phyloP scores from a whole-genome alignment of 2,888 invertebrate species.

The Mylabris sibirica region DNA sequence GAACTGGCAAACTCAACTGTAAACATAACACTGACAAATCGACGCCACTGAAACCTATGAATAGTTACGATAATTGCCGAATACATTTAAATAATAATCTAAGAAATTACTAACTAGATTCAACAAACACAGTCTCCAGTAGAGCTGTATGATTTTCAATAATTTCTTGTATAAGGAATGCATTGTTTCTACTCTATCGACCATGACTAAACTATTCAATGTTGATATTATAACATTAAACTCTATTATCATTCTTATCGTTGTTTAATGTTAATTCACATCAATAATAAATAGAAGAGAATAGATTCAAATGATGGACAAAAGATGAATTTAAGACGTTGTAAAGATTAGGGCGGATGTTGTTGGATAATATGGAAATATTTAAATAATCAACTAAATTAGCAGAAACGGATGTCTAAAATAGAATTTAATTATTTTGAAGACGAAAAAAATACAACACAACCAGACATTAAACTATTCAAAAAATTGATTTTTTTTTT shows the following conservation, averaged over 20 bases:
- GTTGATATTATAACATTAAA: not conserved
- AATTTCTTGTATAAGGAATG: not conserved
- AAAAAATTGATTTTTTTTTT: not conserved
- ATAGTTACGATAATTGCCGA: too few relatives aligned
- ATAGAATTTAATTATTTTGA: not conserved
- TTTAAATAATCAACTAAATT: constrained; percentile 3
- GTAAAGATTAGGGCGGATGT: not conserved
- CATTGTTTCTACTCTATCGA: not conserved
- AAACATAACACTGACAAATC: too few relatives aligned
- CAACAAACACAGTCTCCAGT: not conserved
- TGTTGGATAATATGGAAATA: not conserved
- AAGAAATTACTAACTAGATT: too few relatives aligned
- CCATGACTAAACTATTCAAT: constrained; percentile 4
- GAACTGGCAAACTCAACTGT: too few relatives aligned
- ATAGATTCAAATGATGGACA: not conserved
- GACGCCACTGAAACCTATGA: too few relatives aligned
- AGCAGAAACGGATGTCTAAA: not conserved
- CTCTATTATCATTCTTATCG: not conserved
- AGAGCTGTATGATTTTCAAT: not conserved
- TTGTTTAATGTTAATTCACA: not conserved
- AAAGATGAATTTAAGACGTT: not conserved
- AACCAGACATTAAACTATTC: constrained; percentile 5
- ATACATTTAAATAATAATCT: too few relatives aligned
- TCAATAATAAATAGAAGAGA: not conserved
- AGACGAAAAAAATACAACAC: not conserved